Percentiles rank a stretch among this genome's conserved stretches.
These are phyloP conservation scores for Nomia melanderi DNA, from an alignment of 1,140 invertebrate species.

Conservation along the genomic window DNA sequence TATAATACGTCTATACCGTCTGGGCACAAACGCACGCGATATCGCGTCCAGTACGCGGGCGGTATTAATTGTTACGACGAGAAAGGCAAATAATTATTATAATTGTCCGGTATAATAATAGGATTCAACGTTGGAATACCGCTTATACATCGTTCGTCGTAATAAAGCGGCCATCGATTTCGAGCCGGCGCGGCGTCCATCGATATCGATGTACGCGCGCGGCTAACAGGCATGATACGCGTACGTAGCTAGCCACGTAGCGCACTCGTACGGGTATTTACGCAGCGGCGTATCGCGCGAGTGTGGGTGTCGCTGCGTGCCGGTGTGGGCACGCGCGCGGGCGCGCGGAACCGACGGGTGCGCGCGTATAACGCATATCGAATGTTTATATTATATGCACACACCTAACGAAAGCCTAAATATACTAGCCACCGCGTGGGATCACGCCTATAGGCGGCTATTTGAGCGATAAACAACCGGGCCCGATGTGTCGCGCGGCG, in stretches of 20 bases:
- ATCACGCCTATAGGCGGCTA: slow-evolving; percentile 67
- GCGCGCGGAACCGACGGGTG: not conserved
- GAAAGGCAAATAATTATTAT: slow-evolving; percentile 81
- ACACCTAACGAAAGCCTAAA: slow-evolving; percentile 68
- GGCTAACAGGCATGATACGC: slow-evolving; percentile 22
- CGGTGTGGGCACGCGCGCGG: not conserved
- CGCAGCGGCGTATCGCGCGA: not conserved
- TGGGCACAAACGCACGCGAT: slow-evolving; percentile 51
- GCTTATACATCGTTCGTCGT: slow-evolving; percentile 71
- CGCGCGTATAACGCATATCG: slow-evolving; percentile 59
- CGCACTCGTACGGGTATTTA: slow-evolving; percentile 48
- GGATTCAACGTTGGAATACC: slow-evolving; percentile 69
- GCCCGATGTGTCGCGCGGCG: slow-evolving; percentile 64
- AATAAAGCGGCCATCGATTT: slow-evolving; percentile 75
- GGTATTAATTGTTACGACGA: slow-evolving; percentile 79
- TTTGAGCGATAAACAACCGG: slow-evolving; percentile 68
- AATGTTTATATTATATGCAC: slow-evolving; percentile 67
- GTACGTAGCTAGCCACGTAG: not conserved
- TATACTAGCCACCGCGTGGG: slow-evolving; percentile 65
- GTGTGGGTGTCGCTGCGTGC: too few species aligned
- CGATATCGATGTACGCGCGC: slow-evolving; percentile 56
- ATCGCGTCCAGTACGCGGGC: slow-evolving; percentile 65
- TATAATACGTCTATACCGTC: slow-evolving; percentile 27
- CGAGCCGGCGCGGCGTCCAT: slow-evolving; percentile 63
- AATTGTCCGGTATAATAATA: slow-evolving; percentile 79